Conservation (phyloP, 2,113 vertebrate genomes). For the Neolamprologus variostigma region DNA sequence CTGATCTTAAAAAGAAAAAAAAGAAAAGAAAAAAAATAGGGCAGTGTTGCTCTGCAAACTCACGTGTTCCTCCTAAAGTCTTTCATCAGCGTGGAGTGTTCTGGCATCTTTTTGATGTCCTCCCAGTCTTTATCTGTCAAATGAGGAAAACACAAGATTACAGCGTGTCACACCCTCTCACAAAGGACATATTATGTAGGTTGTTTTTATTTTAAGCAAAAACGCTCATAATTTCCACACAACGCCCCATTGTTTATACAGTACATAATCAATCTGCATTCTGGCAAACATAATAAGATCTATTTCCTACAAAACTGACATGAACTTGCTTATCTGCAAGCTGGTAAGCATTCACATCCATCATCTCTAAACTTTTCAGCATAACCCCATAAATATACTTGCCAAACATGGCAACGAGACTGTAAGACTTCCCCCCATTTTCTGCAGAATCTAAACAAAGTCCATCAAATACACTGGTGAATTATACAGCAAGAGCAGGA, state of each 20-base stretch:
- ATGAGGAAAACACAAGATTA: constrained; percentile 35
- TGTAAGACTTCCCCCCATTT: not conserved
- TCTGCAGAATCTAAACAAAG: not conserved
- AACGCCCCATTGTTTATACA: not conserved
- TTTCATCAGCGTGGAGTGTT: constrained; percentile 99
- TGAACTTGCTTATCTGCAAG: not conserved
- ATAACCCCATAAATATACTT: not conserved
- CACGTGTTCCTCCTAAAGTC: constrained; percentile 99
- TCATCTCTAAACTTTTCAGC: not conserved
- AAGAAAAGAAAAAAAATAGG: not conserved
- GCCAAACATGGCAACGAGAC: not conserved
- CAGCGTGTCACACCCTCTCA: not conserved
- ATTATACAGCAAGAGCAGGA: constrained; percentile 3
- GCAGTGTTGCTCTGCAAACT: constrained; percentile 58
- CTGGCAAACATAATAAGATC: not conserved
- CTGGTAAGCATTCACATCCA: not conserved
- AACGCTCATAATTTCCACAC: not conserved
- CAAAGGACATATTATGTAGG: constrained; percentile 5
- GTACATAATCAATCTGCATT: not conserved
- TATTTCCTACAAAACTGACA: not conserved
- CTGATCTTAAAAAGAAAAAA: not conserved
- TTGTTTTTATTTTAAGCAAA: not conserved
- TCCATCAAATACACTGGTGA: not conserved
- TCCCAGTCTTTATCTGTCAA: constrained; percentile 98
- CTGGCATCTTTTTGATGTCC: constrained; percentile 99